Evolutionary conservation across 2,797 vertebrate species (phyloP), one percentile per base, ranked within the genome.

Genomic region (Myripristis murdjan): DNA sequence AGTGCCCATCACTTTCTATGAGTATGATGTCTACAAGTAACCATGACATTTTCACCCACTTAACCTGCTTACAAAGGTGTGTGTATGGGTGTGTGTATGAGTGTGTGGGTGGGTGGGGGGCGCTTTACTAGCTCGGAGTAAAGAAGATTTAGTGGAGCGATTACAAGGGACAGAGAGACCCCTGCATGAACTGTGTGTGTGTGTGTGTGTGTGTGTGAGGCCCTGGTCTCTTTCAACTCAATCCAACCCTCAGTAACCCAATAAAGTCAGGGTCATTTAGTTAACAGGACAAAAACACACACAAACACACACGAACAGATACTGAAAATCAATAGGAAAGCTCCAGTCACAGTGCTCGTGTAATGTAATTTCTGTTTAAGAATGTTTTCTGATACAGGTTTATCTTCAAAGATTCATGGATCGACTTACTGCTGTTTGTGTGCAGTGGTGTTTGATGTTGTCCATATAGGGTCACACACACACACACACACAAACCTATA

Each of bases 191-290:
- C 4, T n/a, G n/a, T n/a, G n/a, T n/a, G n/a, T n/a, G n/a, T n/a
- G n/a, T n/a, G n/a, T n/a, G n/a, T 47, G 16, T 16, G 6, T 8
- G 14, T 54, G 1, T 54, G 24, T 54, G 12, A 3, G 60, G 44
- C 2, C 31, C 51, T 56, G 71, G 68, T 78, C 64, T 68, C 24
- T 71, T 68, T 74, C 46, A 79, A 64, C 61, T 70, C 44, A 35
- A 52, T 82, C 47, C 63, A 75, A 31, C 70, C 54, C 41, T 62
- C n/a, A 39, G 55, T 57, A 73, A 80, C 64, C n/a, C 54, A 75
- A 76, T 79, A 70, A 70, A 51, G 54, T 46, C 48, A 43, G 18
- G 62, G 64, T 79, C 67, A 63, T 73, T 80, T 44, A 60, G 53
- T 44, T 72, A 72, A 41, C 22, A 61, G 57, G 39, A 52, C 35